These are phyloP conservation scores for Caenorhabditis virilis DNA, from an alignment of 2,888 invertebrate genomes.

Conservation along the genomic window DNA sequence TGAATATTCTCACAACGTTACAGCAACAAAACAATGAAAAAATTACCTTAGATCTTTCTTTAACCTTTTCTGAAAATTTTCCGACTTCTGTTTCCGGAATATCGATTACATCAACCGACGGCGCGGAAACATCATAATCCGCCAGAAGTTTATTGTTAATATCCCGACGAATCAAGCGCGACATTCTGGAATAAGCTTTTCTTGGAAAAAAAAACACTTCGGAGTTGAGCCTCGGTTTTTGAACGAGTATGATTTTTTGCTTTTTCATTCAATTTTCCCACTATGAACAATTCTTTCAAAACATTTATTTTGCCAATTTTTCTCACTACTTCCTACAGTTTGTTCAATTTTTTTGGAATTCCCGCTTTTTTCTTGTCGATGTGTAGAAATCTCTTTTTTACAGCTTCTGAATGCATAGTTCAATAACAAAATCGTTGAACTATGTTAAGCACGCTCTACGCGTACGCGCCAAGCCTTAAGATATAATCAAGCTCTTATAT, in stretches of 20 bases:
- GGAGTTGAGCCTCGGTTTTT: too few relatives aligned
- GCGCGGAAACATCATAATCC: constrained; percentile 47
- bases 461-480: too few relatives aligned
- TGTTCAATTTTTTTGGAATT: too few relatives aligned
- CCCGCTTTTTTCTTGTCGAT: too few relatives aligned
- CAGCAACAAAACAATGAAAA: neutral
- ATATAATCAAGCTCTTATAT: too few relatives aligned
- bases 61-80: neutral
- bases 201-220: too few relatives aligned
- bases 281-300: neutral
- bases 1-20: too few relatives aligned
- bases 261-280: neutral
- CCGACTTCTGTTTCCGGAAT: constrained; percentile 29
- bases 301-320: neutral
- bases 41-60: neutral
- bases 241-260: neutral
- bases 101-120: constrained; percentile 51
- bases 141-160: constrained; percentile 7
- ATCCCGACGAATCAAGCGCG: constrained; percentile 26
- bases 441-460: too few relatives aligned
- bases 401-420: too few relatives aligned
- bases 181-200: constrained; percentile 33
- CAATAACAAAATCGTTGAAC: too few relatives aligned
- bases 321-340: too few relatives aligned
- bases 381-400: too few relatives aligned